Percentiles rank a stretch among this genome's conserved stretches.
Conservation (phyloP, 2,797 vertebrate genomes). For the Loris lydekkerianus region DNA sequence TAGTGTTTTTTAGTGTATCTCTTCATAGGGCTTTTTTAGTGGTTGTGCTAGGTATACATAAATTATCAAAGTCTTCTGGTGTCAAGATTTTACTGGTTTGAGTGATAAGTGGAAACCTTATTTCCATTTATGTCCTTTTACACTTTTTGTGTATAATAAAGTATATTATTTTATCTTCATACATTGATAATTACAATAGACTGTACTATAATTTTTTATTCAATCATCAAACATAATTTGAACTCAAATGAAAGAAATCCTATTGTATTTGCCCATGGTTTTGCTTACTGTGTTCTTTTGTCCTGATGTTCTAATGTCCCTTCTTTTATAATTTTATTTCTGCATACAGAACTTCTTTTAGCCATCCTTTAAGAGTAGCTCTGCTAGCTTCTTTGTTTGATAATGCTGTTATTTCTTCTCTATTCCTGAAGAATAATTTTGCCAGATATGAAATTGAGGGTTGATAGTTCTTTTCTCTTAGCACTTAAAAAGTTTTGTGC, state of each 20-base stretch:
- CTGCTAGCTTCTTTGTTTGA: not conserved
- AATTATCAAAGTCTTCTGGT: not conserved
- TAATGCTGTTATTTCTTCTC: conserved; percentile 16
- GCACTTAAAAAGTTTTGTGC: not conserved
- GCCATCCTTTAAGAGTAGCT: not conserved
- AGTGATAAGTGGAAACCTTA: not conserved
- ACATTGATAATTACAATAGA: not conserved
- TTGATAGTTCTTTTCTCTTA: not conserved
- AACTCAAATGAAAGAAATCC: not conserved
- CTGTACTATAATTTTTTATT: conserved; percentile 8
- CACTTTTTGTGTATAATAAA: not conserved
- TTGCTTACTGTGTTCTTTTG: not conserved
- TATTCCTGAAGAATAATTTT: conserved; percentile 7
- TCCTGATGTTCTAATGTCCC: not conserved
- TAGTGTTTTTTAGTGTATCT: not conserved
- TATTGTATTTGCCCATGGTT: not conserved
- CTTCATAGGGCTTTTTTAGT: not conserved
- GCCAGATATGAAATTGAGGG: not conserved
- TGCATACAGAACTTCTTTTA: conserved; percentile 22
- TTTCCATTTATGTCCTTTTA: not conserved
- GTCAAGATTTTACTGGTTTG: not conserved
- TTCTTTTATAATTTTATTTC: conserved; percentile 5
- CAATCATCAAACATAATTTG: not conserved
- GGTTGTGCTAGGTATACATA: not conserved
- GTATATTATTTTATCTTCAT: not conserved